These are phyloP conservation scores for Spisula subtruncata DNA, from an alignment of 2,888 invertebrate genomes.

Conservation along the genomic window DNA sequence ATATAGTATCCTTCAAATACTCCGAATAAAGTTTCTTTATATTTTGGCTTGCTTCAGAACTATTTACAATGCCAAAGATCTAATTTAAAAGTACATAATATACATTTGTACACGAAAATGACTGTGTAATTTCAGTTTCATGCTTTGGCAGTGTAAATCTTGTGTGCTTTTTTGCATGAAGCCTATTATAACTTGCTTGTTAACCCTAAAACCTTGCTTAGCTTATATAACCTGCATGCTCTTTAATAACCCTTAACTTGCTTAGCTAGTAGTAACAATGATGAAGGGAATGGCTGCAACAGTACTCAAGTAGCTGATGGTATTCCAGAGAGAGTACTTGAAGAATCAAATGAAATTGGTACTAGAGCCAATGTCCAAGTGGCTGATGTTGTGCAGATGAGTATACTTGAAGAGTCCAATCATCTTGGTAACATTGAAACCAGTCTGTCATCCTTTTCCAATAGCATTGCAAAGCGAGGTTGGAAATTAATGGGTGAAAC, in stretches of 20 bases:
- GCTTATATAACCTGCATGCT: too few species aligned
- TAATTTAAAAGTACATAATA: neutral
- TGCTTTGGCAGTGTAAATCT: too few species aligned
- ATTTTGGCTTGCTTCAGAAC: neutral
- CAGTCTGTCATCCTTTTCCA: neutral
- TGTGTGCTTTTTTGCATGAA: too few species aligned
- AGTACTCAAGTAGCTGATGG: neutral
- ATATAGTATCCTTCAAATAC: constrained; percentile 41
- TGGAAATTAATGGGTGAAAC: constrained; percentile 52
- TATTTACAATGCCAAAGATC: neutral
- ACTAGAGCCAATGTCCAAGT: neutral
- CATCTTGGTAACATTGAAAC: too few species aligned
- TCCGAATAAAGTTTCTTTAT: constrained; percentile 43
- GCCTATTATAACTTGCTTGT: too few species aligned
- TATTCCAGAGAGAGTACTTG: neutral
- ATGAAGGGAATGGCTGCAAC: too few species aligned
- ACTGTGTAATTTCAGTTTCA: too few species aligned
- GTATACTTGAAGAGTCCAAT: constrained; percentile 22
- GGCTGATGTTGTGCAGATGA: neutral
- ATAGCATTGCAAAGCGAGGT: constrained; percentile 34
- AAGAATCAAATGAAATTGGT: constrained; percentile 7
- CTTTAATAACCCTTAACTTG: too few species aligned
- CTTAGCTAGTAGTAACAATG: too few species aligned
- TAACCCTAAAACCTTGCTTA: too few species aligned
- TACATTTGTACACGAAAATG: too few species aligned